Conservation (phyloP, 2,113 vertebrate genomes). For the Petaurus breviceps region DNA sequence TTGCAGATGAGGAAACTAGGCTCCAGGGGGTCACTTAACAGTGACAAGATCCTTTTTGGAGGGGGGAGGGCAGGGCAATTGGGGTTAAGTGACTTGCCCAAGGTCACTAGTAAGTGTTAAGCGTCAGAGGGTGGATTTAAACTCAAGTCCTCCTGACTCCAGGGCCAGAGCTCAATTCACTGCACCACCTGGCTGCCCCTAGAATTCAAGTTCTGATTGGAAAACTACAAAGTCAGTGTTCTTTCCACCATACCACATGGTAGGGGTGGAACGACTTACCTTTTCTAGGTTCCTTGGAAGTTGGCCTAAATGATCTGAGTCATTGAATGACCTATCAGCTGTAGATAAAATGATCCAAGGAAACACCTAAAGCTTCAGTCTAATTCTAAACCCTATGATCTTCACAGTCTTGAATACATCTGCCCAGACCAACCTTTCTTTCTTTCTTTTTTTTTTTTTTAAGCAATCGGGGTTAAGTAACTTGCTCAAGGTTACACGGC, state of each 20-base stretch:
- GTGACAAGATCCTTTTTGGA: background rate
- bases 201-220: background rate
- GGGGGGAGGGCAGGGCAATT: no score
- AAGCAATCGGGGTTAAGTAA: no score
- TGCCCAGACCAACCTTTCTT: background rate
- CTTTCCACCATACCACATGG: background rate
- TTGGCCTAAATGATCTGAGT: background rate
- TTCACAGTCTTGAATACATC: background rate
- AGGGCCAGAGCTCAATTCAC: no score
- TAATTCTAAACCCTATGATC: background rate
- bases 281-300: background rate
- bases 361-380: background rate
- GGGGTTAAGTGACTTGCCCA: no score
- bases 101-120: no score
- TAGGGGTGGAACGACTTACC: background rate
- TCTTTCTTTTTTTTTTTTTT: no score
- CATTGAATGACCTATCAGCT: background rate
- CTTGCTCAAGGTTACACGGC: no score
- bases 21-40: background rate
- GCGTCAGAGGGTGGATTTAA: no score
- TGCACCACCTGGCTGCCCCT: no score
- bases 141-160: no score
- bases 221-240: background rate
- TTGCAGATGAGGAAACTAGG: background rate
- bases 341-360: background rate